phyloP scores from a whole-genome alignment of 2,113 vertebrate genomes.

The Pimephales promelas region DNA sequence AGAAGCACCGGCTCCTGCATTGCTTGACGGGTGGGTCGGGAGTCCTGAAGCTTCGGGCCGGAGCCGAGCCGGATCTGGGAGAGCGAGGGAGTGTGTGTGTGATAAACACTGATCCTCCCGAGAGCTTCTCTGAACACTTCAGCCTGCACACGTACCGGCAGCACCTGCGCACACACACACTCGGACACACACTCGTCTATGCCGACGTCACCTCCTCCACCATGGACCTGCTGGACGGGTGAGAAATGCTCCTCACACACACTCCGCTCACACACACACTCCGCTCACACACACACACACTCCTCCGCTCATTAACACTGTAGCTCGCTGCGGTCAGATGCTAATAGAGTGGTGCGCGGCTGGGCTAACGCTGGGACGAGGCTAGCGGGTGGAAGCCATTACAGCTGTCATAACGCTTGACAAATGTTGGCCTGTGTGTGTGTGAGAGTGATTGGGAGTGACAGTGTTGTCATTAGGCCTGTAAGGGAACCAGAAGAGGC shows the following conservation, averaged over 20 bases:
- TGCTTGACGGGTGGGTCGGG: neutral
- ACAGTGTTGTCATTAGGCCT: conserved; percentile 97
- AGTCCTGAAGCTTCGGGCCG: conserved; percentile 7
- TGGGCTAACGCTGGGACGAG: conserved; percentile 85
- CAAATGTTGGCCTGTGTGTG: conserved; percentile 87
- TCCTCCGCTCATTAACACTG: no score
- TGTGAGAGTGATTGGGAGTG: conserved; percentile 91
- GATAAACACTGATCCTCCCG: conserved; percentile 29
- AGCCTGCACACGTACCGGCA: conserved; percentile 75
- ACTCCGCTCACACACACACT: no score
- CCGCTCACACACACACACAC: no score
- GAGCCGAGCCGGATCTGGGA: conserved; percentile 60
- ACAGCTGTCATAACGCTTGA: conserved; percentile 99
- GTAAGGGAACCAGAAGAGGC: conserved; percentile 70
- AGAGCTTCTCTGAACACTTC: conserved; percentile 77
- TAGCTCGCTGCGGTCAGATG: conserved; percentile 87
- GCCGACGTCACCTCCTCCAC: conserved; percentile 83
- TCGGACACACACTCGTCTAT: conserved; percentile 85
- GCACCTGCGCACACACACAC: conserved; percentile 14
- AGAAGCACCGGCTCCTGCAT: conserved; percentile 22
- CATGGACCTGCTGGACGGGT: conserved; percentile 91
- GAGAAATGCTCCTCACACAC: no score
- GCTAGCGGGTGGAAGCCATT: conserved; percentile 96
- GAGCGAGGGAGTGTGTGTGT: no score
- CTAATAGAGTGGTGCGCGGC: conserved; percentile 90